Conservation (phyloP, 2,797 vertebrate species). For the Pygocentrus nattereri region DNA sequence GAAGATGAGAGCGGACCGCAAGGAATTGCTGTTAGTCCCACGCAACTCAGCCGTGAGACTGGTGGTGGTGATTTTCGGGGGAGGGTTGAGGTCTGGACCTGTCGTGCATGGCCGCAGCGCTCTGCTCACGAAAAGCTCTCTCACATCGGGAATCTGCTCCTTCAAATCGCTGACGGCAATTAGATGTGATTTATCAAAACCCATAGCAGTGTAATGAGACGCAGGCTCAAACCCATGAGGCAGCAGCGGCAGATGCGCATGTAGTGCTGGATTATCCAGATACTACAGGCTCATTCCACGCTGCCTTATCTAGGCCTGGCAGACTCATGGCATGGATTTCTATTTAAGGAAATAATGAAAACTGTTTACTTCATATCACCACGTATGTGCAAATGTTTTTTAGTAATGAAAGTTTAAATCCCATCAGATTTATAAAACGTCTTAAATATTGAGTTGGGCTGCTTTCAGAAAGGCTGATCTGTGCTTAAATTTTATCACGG, state of each 20-base stretch:
- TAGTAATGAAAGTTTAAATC: too few species aligned
- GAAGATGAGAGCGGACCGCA: conserved; percentile 75
- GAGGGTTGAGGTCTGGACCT: conserved; percentile 71
- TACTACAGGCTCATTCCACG: background rate
- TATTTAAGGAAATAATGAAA: too few species aligned
- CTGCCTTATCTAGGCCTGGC: background rate
- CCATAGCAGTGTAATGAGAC: conserved; percentile 78
- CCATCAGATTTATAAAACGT: too few species aligned
- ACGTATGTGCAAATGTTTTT: background rate
- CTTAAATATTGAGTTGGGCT: too few species aligned
- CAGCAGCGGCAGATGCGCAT: conserved; percentile 57
- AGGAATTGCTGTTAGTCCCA: conserved; percentile 77
- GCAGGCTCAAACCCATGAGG: conserved; percentile 58
- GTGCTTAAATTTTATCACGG: too few species aligned
- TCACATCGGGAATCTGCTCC: conserved; percentile 61
- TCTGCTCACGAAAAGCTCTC: conserved; percentile 76
- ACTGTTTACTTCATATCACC: background rate
- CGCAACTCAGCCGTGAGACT: conserved; percentile 64
- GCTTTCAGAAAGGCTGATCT: too few species aligned
- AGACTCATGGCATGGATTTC: too few species aligned
- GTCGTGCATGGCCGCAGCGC: conserved; percentile 72
- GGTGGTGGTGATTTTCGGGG: conserved; percentile 53
- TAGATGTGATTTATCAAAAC: conserved; percentile 77
- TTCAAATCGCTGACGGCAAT: conserved; percentile 63
- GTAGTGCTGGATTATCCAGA: too few species aligned